A percentile compares a stretch with the other conserved stretches of the same genome.
Conservation (phyloP, 2,888 invertebrate genomes). For the Scelioninae gen. 1 region DNA sequence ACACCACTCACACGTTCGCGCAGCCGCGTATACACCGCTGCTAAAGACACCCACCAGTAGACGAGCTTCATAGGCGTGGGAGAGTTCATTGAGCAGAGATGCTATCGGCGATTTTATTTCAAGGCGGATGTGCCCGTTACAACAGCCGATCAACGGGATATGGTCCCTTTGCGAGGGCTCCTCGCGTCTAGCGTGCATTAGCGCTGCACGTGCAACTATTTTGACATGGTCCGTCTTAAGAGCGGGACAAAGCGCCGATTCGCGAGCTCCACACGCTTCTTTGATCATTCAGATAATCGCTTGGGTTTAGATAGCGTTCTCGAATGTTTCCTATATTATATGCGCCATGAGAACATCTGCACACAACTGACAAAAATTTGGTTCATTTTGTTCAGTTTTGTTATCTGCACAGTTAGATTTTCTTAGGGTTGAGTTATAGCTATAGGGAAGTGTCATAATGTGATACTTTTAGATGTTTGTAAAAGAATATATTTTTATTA, state of each 20-base stretch:
- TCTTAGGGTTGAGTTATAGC: no score
- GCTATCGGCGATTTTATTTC: slow-evolving; percentile 84
- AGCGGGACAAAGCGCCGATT: slow-evolving; percentile 42
- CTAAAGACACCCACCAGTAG: slow-evolving; percentile 73
- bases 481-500: no score
- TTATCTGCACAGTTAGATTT: no score
- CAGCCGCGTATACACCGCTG: slow-evolving; percentile 57
- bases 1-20: slow-evolving; percentile 51
- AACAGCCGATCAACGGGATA: slow-evolving; percentile 77
- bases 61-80: slow-evolving; percentile 83
- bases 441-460: no score
- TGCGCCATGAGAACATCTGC: background rate
- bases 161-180: slow-evolving; percentile 70
- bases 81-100: slow-evolving; percentile 84
- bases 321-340: background rate
- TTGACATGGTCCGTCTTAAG: slow-evolving; percentile 50
- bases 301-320: background rate
- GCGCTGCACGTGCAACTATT: slow-evolving; percentile 62
- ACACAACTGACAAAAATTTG: background rate
- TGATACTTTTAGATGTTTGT: no score
- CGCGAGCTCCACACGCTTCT: slow-evolving; percentile 3
- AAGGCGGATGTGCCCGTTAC: slow-evolving; percentile 83
- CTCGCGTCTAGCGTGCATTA: slow-evolving; percentile 62
- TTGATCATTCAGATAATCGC: slow-evolving; percentile 18
- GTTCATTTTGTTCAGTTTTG: background rate